phyloP scores from a whole-genome alignment of 1,140 invertebrate genomes.

The Caerostris extrusa region DNA sequence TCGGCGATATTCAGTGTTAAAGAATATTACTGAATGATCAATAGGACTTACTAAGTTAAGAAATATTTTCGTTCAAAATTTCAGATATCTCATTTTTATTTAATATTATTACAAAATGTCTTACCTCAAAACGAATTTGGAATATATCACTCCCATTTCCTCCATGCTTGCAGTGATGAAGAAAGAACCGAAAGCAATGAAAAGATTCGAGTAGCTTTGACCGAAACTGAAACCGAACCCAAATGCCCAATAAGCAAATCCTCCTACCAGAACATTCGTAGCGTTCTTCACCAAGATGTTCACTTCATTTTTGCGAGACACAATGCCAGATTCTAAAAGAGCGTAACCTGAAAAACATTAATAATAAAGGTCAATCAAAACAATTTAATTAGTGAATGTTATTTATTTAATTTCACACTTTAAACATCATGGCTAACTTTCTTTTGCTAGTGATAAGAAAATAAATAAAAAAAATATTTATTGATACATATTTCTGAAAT shows the following conservation, averaged over 20 bases:
- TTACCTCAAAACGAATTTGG: constrained; percentile 81
- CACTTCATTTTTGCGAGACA: constrained; percentile 81
- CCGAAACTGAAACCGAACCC: constrained; percentile 81
- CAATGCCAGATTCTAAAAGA: constrained; percentile 81
- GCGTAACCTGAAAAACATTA: constrained; percentile 80
- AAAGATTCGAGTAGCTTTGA: constrained; percentile 76
- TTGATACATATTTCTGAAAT: too few species aligned
- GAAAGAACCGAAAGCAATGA: constrained; percentile 80
- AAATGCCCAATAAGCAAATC: constrained; percentile 81
- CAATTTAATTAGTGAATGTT: too few species aligned
- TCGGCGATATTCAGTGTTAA: too few species aligned
- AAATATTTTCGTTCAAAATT: too few species aligned
- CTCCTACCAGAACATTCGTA: constrained; percentile 81
- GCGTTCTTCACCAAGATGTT: constrained; percentile 82
- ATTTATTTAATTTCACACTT: too few species aligned
- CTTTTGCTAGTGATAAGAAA: too few species aligned
- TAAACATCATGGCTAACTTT: too few species aligned
- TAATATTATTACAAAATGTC: background rate
- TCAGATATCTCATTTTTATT: background rate
- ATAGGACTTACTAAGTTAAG: too few species aligned
- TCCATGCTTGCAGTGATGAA: constrained; percentile 79
- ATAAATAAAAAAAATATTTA: too few species aligned
- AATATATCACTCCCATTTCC: constrained; percentile 80
- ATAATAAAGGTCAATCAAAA: too few species aligned
- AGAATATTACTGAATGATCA: too few species aligned